These are phyloP conservation scores for Scaeva pyrastri DNA, from an alignment of 2,888 invertebrate species.

Conservation along the genomic window DNA sequence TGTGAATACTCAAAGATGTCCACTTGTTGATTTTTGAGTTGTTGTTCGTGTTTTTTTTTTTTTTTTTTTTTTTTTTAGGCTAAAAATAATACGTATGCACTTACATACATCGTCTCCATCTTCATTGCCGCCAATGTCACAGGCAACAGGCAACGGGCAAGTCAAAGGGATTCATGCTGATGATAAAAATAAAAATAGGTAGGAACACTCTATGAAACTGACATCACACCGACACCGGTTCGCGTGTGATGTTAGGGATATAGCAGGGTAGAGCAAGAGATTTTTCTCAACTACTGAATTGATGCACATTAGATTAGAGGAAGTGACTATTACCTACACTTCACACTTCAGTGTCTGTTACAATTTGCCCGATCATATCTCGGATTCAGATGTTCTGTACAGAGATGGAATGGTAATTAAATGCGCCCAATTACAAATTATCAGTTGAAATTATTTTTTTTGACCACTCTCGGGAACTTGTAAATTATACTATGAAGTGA, in stretches of 20 bases:
- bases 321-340: conserved; percentile 71
- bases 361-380: conserved; percentile 20
- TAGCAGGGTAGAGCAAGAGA: background rate
- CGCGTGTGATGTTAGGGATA: background rate
- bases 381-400: background rate
- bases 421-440: background rate
- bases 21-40: conserved; percentile 68
- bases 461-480: too few relatives aligned
- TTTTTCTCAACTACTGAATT: conserved; percentile 51
- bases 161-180: conserved; percentile 7
- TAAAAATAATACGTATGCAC: conserved; percentile 60
- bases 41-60: too few relatives aligned
- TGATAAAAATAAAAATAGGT: conserved; percentile 1
- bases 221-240: conserved; percentile 30
- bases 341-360: conserved; percentile 42
- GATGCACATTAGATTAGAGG: conserved; percentile 73
- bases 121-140: conserved; percentile 20
- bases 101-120: background rate
- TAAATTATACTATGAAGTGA: too few relatives aligned
- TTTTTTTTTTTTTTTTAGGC: too few relatives aligned
- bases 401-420: background rate
- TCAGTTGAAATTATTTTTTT: too few relatives aligned
- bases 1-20: background rate
- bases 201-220: background rate
- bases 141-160: conserved; percentile 3